Evolutionary conservation across 2,888 invertebrate species (phyloP).

Genomic region (Phengaris alcon): DNA sequence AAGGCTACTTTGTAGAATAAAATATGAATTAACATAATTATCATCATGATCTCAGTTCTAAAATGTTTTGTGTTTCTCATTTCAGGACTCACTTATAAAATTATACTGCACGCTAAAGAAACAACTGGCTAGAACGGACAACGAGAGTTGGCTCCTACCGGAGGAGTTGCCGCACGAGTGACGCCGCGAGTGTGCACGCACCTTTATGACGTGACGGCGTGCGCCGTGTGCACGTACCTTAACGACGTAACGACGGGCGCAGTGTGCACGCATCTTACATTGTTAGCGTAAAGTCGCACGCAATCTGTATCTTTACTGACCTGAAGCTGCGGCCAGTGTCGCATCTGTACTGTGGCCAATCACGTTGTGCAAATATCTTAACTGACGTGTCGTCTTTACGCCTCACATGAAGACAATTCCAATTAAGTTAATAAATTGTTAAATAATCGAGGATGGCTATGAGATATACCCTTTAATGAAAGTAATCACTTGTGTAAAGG

Average conservation of each 20-base stretch:
- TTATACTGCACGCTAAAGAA: slow-evolving; percentile 82
- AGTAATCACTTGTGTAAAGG: not conserved
- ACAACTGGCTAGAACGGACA: slow-evolving; percentile 79
- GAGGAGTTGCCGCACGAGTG: slow-evolving; percentile 72
- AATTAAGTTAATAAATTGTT: not conserved
- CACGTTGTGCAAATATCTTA: not conserved
- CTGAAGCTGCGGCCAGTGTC: no score
- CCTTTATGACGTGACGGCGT: slow-evolving; percentile 24
- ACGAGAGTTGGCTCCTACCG: slow-evolving; percentile 77
- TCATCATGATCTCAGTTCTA: not conserved
- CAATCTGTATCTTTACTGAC: no score
- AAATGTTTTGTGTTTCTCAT: slow-evolving; percentile 21
- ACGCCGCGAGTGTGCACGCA: slow-evolving; percentile 41
- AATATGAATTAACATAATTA: not conserved
- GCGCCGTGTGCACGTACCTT: slow-evolving; percentile 1
- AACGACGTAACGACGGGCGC: not conserved
- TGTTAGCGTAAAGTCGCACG: no score
- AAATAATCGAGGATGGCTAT: not conserved
- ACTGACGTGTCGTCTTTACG: slow-evolving; percentile 17
- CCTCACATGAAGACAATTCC: slow-evolving; percentile 8
- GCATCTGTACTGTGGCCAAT: no score
- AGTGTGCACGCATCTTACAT: not conserved
- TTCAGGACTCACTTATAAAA: slow-evolving; percentile 83
- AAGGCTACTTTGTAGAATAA: no score
- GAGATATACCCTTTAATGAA: not conserved